phyloP scores from a whole-genome alignment of 2,113 vertebrate genomes.

The Lophotis ruficrista region DNA sequence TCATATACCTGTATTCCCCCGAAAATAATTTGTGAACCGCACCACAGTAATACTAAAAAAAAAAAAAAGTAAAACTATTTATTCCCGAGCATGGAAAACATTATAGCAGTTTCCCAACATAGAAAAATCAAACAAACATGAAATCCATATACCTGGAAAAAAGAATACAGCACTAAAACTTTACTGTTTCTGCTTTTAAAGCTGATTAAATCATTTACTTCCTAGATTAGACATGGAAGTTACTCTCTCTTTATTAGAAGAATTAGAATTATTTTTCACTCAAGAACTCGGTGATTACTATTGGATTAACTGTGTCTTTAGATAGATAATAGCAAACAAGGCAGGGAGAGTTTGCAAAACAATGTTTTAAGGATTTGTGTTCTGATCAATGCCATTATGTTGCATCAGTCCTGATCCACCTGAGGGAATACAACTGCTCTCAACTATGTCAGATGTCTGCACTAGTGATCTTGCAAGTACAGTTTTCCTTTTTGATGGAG shows the following conservation, averaged over 20 bases:
- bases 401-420: background rate
- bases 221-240: background rate
- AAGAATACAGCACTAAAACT: background rate
- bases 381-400: background rate
- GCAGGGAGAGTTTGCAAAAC: background rate
- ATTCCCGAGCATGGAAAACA: background rate
- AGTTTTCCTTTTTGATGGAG: background rate
- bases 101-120: background rate
- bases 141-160: background rate
- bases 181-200: background rate
- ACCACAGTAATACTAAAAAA: background rate
- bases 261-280: background rate
- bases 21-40: background rate
- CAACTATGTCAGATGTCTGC: background rate
- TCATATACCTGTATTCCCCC: background rate
- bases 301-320: background rate
- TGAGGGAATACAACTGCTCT: background rate
- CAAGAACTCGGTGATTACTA: background rate
- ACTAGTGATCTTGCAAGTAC: fast-evolving
- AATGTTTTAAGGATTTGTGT: background rate
- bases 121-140: background rate
- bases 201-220: background rate
- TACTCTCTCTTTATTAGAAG: background rate
- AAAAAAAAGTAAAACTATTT: background rate
- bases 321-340: background rate